Base-by-base conservation (phyloP, 2,888 invertebrate species). In the Troides oblongomaculatus region DNA sequence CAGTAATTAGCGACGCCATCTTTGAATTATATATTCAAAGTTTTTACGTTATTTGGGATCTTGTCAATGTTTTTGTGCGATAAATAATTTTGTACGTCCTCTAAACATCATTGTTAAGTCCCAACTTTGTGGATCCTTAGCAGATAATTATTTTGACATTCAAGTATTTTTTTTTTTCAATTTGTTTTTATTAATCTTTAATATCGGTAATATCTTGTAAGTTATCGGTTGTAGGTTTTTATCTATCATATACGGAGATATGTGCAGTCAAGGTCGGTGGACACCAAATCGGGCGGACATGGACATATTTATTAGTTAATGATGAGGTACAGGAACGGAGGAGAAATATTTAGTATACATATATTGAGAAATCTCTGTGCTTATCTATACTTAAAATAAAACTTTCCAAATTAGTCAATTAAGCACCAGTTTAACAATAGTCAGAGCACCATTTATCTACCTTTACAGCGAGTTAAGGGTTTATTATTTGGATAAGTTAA, bases 11-110 rank as follows among this genome's bases (percentile, higher is more conserved):
- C 14, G 14, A 21, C 53, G 46, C 36, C 14, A 50, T 50, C 1
- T 43, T 62, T 62, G 43, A 62, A 46, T 57, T 25, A 30, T 62
- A 62, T 18, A 62, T 67, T 43, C 56, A 23, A 53, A 56, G 2
- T 56, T 23, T 30, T 2, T 53, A 53, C 23, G 58, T 65, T 59
- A 59, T 30, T 59, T 53, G 53, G 53, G 53, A 53, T n/a, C 18
- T n/a, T 53, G 53, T 53, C 53, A 53, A n/a, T 50, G 50, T 50
- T 50, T 53, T 46, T 43, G 17, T 50, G 50, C 18, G 4, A 18
- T 18, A 4, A 50, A 50, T 17, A 1, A 14, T 46, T 18, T 50
- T n/a, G n/a, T 7, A 8, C 53, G 53, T 53, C 53, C 53, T 53
- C 53, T 8, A 53, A 53, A n/a, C 8, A n/a, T n/a, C n/a, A 53